These are phyloP conservation scores for Ceryle rudis DNA, from an alignment of 2,797 vertebrate species.

Conservation along the genomic window DNA sequence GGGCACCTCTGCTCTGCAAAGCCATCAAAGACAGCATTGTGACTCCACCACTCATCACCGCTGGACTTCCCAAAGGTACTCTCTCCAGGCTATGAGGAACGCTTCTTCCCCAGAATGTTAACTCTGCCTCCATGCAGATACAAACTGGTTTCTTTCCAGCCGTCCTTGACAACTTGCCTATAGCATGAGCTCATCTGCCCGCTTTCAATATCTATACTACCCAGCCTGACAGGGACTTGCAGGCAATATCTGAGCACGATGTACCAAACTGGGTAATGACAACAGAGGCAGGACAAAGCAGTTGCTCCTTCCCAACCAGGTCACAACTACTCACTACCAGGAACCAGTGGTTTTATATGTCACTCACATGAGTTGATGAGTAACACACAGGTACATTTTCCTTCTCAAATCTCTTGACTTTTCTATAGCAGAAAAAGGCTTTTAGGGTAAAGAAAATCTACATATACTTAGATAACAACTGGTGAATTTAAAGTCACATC, in stretches of 20 bases:
- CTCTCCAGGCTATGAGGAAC: not conserved
- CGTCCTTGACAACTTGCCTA: not conserved
- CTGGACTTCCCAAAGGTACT: not conserved
- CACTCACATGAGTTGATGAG: not conserved
- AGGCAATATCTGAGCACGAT: accelerated
- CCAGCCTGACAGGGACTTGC: not conserved
- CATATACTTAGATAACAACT: not conserved
- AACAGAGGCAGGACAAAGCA: not conserved
- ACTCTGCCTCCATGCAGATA: not conserved
- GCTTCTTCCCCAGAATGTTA: not conserved
- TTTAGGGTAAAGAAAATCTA: not conserved
- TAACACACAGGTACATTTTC: not conserved
- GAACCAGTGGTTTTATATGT: not conserved
- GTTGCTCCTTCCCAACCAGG: not conserved
- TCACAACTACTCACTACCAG: not conserved
- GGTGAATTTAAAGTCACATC: not conserved
- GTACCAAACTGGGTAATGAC: not conserved
- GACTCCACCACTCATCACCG: not conserved
- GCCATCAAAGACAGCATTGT: not conserved
- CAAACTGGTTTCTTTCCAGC: not conserved
- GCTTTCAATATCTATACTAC: not conserved
- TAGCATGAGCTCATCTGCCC: not conserved
- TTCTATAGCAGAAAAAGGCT: not conserved
- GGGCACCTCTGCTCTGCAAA: not conserved
- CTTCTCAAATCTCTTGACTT: not conserved